Conservation (phyloP, 2,797 vertebrate genomes). For the Bradypodion pumilum region DNA sequence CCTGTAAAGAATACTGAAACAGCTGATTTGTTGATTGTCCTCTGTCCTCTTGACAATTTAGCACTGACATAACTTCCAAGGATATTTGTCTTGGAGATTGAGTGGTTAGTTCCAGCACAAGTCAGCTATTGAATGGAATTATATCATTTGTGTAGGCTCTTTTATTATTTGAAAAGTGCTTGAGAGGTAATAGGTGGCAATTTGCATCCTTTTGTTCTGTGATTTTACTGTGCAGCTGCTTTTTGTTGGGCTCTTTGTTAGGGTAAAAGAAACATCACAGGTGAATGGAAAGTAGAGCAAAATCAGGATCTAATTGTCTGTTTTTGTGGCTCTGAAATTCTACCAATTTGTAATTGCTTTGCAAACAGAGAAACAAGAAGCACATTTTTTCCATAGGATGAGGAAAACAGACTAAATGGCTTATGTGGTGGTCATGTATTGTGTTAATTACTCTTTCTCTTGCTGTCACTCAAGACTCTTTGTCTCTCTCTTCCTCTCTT, state of each 20-base stretch:
- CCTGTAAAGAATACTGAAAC: slow-evolving; percentile 20
- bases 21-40: slow-evolving; percentile 58
- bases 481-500: slow-evolving; percentile 4
- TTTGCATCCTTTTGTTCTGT: slow-evolving; percentile 76
- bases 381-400: slow-evolving; percentile 27
- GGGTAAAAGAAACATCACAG: slow-evolving; percentile 62
- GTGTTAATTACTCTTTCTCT: background rate
- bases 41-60: slow-evolving; percentile 53
- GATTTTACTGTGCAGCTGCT: slow-evolving; percentile 71
- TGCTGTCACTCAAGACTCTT: background rate
- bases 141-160: slow-evolving; percentile 73
- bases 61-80: slow-evolving; percentile 51
- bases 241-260: slow-evolving; percentile 68
- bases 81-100: slow-evolving; percentile 64
- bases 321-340: slow-evolving; percentile 57
- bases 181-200: slow-evolving; percentile 69
- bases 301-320: slow-evolving; percentile 62
- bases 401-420: slow-evolving; percentile 34
- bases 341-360: slow-evolving; percentile 62
- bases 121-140: slow-evolving; percentile 70
- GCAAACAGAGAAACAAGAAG: slow-evolving; percentile 47
- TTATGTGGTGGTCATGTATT: background rate
- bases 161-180: slow-evolving; percentile 77
- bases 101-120: slow-evolving; percentile 67
- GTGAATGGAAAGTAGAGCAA: slow-evolving; percentile 59